Conservation (phyloP, 2,113 vertebrate genomes). For the Hemichromis elongatus region DNA sequence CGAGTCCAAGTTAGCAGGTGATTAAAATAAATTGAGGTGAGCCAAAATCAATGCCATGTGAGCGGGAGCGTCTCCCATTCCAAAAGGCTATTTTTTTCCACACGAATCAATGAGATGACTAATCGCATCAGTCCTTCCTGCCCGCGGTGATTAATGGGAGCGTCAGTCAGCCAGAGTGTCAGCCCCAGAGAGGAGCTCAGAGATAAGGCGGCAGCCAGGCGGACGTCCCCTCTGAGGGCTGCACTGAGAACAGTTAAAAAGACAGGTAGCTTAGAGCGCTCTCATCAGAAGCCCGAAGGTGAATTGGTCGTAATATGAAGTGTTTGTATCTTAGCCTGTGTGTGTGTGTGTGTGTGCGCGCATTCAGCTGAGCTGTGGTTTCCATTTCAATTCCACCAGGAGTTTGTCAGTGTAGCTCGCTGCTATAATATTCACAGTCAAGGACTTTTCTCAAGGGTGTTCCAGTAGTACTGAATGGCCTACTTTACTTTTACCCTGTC, state of each 20-base stretch:
- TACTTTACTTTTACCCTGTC: constrained; percentile 22
- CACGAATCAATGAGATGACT: constrained; percentile 77
- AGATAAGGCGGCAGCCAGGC: constrained; percentile 54
- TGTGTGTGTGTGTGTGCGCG: not conserved
- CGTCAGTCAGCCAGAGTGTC: constrained; percentile 64
- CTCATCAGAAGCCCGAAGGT: constrained; percentile 36
- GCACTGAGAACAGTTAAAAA: constrained; percentile 32
- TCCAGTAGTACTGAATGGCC: constrained; percentile 25
- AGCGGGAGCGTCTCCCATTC: constrained; percentile 53
- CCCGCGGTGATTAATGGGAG: constrained; percentile 69
- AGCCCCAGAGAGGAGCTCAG: constrained; percentile 46
- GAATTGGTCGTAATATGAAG: constrained; percentile 13
- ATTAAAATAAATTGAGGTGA: constrained; percentile 74
- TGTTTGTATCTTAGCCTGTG: constrained; percentile 4
- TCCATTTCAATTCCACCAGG: constrained; percentile 10
- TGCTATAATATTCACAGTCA: constrained; percentile 25
- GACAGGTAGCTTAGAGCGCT: constrained; percentile 38
- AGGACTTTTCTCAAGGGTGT: constrained; percentile 46
- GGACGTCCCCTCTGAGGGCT: constrained; percentile 20
- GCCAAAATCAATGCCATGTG: constrained; percentile 69
- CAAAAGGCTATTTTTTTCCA: constrained; percentile 53
- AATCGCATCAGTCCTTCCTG: constrained; percentile 71
- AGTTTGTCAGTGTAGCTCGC: not conserved
- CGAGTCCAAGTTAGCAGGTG: constrained; percentile 62
- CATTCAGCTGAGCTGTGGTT: not conserved